Evolutionary conservation across 2,888 invertebrate genomes (phyloP), one percentile per base, ranked within the genome.

Genomic region (Oscheius onirici): DNA sequence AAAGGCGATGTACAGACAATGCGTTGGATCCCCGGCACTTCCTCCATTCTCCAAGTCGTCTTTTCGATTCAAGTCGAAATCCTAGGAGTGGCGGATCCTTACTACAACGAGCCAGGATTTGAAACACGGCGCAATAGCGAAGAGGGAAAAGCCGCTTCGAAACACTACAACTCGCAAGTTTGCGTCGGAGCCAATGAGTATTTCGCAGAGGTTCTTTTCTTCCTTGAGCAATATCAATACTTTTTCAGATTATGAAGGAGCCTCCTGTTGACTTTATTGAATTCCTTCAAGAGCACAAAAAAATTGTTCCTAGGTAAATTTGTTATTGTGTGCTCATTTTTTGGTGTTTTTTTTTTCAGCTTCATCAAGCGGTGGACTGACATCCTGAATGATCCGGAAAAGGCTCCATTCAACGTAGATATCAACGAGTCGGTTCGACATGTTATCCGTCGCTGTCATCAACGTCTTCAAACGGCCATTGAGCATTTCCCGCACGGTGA

Each of bases 101-200:
- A 67, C 65, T 74, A 71, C 69, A 74, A 74, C 54, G 74, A 74
- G 54, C 71, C 74, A 26, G 74, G 74, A 3, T 74, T 68, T 46
- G 74, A 74, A 40, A 24, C 20, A 26, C 41, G 74, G 26, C 68
- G 71, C 57, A 44, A 71, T 15, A 15, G 28, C n/a, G 68, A 71
- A 34, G 74, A 70, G n/a, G 67, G 57, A 34, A 60, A 41, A 26
- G 46, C 54, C 11, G 46, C 71, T 24, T 55, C 69, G 43, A 49
- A 51, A 34, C 43, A 69, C 15, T 74, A 71, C 69, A 63, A 63
- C 44, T 51, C 49, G 15, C 40, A 26, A 44, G 71, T 49, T 3
- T 8, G 55, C 15, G 61, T 74, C 52, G 71, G 68, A 41, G 60
- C 74, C 11, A 63, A 63, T 26, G 70, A 74, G 20, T 71, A 71